These are phyloP conservation scores for Amphiprion clarkii DNA, from an alignment of 2,797 vertebrate genomes.

Conservation along the genomic window DNA sequence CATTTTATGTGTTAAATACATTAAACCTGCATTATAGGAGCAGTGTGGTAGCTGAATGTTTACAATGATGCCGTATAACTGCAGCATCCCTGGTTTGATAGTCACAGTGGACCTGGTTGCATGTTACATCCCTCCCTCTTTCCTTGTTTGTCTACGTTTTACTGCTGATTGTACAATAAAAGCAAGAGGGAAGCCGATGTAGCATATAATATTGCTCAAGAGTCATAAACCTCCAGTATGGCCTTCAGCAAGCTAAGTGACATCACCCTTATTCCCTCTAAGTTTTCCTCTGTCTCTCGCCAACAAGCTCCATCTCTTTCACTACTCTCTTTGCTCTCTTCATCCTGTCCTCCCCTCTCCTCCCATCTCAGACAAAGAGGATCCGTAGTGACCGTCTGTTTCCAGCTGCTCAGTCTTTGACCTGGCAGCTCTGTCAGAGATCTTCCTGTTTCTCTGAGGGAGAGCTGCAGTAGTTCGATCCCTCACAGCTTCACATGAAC, in stretches of 20 bases:
- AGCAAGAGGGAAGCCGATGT: not conserved
- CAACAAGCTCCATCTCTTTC: constrained; percentile 9
- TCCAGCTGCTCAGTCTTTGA: constrained; percentile 68
- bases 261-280: constrained; percentile 9
- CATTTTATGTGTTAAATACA: too few relatives aligned
- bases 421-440: constrained; percentile 51
- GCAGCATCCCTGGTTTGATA: not conserved
- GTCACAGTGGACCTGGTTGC: not conserved
- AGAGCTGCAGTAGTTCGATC: constrained; percentile 29
- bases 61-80: not conserved
- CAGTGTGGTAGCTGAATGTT: not conserved
- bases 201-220: not conserved
- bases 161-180: not conserved
- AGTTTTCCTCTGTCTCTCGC: constrained; percentile 5
- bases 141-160: not conserved
- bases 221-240: not conserved
- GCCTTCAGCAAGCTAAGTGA: not conserved
- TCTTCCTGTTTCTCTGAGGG: constrained; percentile 34
- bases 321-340: not conserved
- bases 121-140: too few relatives aligned
- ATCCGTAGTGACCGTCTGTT: constrained; percentile 20
- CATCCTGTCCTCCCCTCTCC: not conserved
- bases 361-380: constrained; percentile 35
- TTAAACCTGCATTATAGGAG: too few relatives aligned
- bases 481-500: constrained; percentile 8